Base-by-base conservation (phyloP, 1,140 invertebrate species). In the Hypothenemus hampei region DNA sequence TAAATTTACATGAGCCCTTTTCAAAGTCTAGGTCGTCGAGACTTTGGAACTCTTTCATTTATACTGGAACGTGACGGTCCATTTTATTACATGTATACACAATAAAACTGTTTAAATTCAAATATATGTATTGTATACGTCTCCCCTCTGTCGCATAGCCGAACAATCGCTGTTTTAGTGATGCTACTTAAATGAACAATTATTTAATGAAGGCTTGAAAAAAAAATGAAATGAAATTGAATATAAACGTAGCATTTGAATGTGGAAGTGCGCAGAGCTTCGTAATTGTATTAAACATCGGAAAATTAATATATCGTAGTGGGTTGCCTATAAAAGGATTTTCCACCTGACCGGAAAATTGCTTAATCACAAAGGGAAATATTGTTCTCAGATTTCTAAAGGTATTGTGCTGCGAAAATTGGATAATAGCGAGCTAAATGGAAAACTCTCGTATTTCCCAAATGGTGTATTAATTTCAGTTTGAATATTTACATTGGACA, bases 361-460 rank as follows among this genome's bases (percentile, higher is more conserved):
- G 49, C 49, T 52, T 52, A 52, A 52, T 52, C 49, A 52, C 49
- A 44, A 52, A 52, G 49, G 49, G 37, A 52, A 36, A 52, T 52
- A 52, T 52, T 52, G 49, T 52, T 52, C 49, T 52, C 39, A 33
- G 49, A 20, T 52, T 52, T 40, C 49, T 40, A 40, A 52, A 52
- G 37, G 37, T 52, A 52, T 52, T 52, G 39, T 43, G 18, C 21
- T 24, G 5, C 37, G 49, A 40, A 52, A 52, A 52, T 52, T 44
- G 29, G 33, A 48, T 48, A 48, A 48, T 48, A 48, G 45, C 33
- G 18, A 21, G 33, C 33, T 36, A 48, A 48, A 48, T 36, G 45
- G 45, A 45, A 45, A 45, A 29, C 43, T 45, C 43, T 45, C 43
- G 43, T 45, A 45, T 45, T 45, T 45, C 26, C 43, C 15, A 45